Evolutionary conservation across 2,888 invertebrate genomes (phyloP).

Genomic region (Drosophila kanekoi): DNA sequence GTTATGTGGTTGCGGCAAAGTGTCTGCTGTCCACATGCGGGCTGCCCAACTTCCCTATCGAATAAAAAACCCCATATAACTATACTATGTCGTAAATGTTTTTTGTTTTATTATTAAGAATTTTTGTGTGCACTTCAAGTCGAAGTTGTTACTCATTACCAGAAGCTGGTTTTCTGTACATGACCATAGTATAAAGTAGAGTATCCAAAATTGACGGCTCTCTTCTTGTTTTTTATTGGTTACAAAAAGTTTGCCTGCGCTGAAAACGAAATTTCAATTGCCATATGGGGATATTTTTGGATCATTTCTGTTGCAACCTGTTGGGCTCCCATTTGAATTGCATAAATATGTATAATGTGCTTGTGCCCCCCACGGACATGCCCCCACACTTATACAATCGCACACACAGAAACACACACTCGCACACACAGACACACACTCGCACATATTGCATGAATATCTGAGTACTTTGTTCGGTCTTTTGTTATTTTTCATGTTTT

Average conservation of each 20-base stretch:
- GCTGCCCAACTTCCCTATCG: constrained; percentile 27
- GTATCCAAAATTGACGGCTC: no score
- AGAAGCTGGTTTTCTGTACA: no score
- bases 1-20: constrained; percentile 32
- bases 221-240: neutral
- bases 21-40: constrained; percentile 44
- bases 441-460: no score
- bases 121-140: no score
- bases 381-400: neutral
- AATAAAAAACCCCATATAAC: constrained; percentile 3
- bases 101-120: neutral
- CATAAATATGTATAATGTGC: constrained; percentile 20
- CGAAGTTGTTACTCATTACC: no score
- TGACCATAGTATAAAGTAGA: no score
- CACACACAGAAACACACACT: neutral
- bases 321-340: constrained; percentile 36
- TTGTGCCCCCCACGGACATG: constrained; percentile 12
- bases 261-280: neutral
- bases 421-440: neutral
- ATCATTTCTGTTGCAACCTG: constrained; percentile 49
- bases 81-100: no score
- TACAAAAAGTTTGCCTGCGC: neutral
- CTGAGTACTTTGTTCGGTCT: constrained; percentile 6
- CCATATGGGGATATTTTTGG: constrained; percentile 10
- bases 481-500: constrained; percentile 37